Evolutionary conservation across 2,888 invertebrate genomes (phyloP).

Genomic region (Halictus ligatus): DNA sequence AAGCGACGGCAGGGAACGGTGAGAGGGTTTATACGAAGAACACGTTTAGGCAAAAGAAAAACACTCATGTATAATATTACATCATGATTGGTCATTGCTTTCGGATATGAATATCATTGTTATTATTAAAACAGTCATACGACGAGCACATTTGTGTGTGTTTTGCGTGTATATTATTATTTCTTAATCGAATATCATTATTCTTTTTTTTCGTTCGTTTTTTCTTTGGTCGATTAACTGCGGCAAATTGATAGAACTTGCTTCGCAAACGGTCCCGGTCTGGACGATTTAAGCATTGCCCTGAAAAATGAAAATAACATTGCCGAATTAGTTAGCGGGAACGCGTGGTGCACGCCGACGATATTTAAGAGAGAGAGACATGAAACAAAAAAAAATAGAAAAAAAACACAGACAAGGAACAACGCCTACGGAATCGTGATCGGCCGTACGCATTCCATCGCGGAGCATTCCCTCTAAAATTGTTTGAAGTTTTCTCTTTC

Average conservation of each 20-base stretch:
- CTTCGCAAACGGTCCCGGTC: slow-evolving; percentile 72
- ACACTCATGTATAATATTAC: slow-evolving; percentile 60
- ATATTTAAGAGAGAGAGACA: background rate
- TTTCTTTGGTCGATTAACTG: slow-evolving; percentile 71
- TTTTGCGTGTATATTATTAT: slow-evolving; percentile 4
- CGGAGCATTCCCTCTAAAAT: slow-evolving; percentile 55
- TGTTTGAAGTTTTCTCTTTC: background rate
- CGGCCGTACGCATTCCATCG: slow-evolving; percentile 51
- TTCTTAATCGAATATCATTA: slow-evolving; percentile 15
- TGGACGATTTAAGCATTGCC: slow-evolving; percentile 79
- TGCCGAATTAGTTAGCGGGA: slow-evolving; percentile 59
- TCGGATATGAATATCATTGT: slow-evolving; percentile 61
- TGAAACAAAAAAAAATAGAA: background rate
- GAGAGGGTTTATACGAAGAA: slow-evolving; percentile 41
- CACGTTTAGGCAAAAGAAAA: slow-evolving; percentile 41
- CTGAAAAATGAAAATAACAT: slow-evolving; percentile 75
- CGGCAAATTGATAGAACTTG: slow-evolving; percentile 68
- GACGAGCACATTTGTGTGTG: slow-evolving; percentile 63
- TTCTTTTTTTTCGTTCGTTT: slow-evolving; percentile 44
- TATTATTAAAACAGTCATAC: slow-evolving; percentile 68
- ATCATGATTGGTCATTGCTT: slow-evolving; percentile 57
- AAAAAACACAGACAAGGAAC: background rate
- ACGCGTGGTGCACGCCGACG: slow-evolving; percentile 14
- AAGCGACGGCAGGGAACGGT: slow-evolving; percentile 9
- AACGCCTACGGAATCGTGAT: slow-evolving; percentile 26